Conservation (phyloP, 2,797 vertebrate species). For the Rhinogobio ventralis region DNA sequence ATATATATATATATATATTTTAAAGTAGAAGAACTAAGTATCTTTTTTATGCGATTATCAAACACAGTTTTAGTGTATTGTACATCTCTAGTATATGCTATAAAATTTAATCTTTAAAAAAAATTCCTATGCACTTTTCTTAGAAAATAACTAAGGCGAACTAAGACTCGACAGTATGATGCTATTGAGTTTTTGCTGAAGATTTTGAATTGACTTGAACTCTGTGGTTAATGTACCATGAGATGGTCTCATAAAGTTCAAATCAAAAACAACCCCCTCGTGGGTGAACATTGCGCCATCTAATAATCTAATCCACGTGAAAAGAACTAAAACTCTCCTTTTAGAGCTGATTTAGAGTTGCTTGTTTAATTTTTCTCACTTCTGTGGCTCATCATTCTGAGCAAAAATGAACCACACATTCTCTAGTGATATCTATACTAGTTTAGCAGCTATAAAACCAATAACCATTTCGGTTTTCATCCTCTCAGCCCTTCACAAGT, state of each 20-base stretch:
- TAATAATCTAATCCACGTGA: conserved; percentile 10
- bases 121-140: conserved; percentile 25
- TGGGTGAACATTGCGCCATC: conserved; percentile 10
- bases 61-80: conserved; percentile 36
- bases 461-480: conserved; percentile 26
- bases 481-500: conserved; percentile 43
- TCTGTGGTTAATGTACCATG: conserved; percentile 31
- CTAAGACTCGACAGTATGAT: conserved; percentile 12
- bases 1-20: conserved; percentile 1
- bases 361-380: background rate
- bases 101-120: conserved; percentile 22
- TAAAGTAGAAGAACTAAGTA: conserved; percentile 30
- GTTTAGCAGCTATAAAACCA: conserved; percentile 47
- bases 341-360: conserved; percentile 19
- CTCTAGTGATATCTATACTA: conserved; percentile 11
- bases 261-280: conserved; percentile 23
- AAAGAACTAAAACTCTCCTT: conserved; percentile 1
- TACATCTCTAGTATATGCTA: conserved; percentile 9
- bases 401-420: background rate
- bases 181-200: conserved; percentile 30
- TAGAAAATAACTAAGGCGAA: conserved; percentile 36
- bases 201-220: background rate
- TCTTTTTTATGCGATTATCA: conserved; percentile 48
- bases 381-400: background rate
- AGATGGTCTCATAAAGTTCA: conserved; percentile 36